phyloP scores from a whole-genome alignment of 2,797 vertebrate species.

The Halcyon smyrnensis region DNA sequence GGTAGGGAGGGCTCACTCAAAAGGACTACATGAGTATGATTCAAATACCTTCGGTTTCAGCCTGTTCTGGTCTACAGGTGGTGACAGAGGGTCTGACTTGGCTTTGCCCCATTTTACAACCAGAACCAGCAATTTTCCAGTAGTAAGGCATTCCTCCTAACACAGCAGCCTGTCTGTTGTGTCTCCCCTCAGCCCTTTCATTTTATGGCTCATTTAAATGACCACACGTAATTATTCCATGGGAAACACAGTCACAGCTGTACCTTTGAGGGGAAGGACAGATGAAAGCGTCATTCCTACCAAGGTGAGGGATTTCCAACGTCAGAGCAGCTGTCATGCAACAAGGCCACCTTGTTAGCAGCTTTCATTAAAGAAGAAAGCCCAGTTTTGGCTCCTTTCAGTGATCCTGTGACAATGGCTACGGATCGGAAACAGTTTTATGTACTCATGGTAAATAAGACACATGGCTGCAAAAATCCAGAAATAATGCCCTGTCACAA shows the following conservation, averaged over 20 bases:
- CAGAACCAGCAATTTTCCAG: background rate
- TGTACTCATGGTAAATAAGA: background rate
- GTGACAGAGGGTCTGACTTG: background rate
- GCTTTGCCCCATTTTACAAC: background rate
- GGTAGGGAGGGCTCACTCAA: accelerated
- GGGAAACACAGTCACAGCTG: accelerated
- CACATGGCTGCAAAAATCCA: accelerated
- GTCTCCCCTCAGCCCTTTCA: background rate
- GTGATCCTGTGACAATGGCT: background rate
- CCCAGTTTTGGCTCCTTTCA: background rate
- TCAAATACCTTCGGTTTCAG: background rate
- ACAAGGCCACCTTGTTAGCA: background rate
- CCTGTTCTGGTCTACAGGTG: accelerated
- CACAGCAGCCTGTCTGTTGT: background rate
- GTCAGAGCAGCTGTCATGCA: background rate
- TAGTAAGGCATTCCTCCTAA: background rate
- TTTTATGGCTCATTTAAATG: background rate
- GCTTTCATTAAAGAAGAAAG: background rate
- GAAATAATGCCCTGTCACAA: background rate
- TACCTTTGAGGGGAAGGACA: background rate
- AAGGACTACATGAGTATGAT: background rate
- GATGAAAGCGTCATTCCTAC: background rate
- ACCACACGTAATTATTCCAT: background rate
- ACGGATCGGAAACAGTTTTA: accelerated
- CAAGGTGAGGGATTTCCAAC: background rate